Conservation (phyloP, 2,888 invertebrate genomes). For the Agrotis segetum region DNA sequence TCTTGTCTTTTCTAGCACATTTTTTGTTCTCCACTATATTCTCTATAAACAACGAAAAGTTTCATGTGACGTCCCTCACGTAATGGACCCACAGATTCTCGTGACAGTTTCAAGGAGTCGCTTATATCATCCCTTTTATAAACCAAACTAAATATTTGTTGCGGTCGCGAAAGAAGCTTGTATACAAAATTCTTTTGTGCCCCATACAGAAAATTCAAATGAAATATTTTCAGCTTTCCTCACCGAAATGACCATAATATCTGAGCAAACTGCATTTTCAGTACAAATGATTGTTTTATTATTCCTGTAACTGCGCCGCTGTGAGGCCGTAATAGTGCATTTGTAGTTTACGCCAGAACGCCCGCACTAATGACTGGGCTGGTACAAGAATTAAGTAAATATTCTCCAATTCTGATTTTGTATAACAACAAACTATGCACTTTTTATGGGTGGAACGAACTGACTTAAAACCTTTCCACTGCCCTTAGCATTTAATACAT, state of each 20-base stretch:
- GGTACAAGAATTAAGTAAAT: slow-evolving; percentile 51
- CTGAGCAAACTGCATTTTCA: slow-evolving; percentile 48
- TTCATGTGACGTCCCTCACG: slow-evolving; percentile 32
- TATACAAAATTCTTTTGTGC: slow-evolving; percentile 4
- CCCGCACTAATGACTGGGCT: slow-evolving; percentile 55
- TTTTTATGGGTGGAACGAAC: no score
- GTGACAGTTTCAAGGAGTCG: slow-evolving; percentile 11
- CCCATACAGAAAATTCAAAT: slow-evolving; percentile 16
- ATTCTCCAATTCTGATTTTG: slow-evolving; percentile 20
- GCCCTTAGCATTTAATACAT: no score
- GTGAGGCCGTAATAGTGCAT: slow-evolving; percentile 50
- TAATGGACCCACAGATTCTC: slow-evolving; percentile 28
- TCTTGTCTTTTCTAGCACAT: slow-evolving; percentile 32
- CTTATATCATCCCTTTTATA: slow-evolving; percentile 17
- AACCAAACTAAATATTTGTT: slow-evolving; percentile 11
- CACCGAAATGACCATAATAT: slow-evolving; percentile 36
- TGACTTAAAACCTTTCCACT: no score
- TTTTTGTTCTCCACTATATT: slow-evolving; percentile 46
- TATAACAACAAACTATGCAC: slow-evolving; percentile 28
- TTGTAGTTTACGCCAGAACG: slow-evolving; percentile 52
- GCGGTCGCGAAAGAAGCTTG: slow-evolving; percentile 8
- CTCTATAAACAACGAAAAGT: slow-evolving; percentile 53
- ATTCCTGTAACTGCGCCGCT: slow-evolving; percentile 48
- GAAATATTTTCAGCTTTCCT: slow-evolving; percentile 31
- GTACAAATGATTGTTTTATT: slow-evolving; percentile 60